A percentile compares a stretch with the other conserved stretches of the same genome.
Conservation (phyloP, 2,797 vertebrate species). For the Anas georgica region DNA sequence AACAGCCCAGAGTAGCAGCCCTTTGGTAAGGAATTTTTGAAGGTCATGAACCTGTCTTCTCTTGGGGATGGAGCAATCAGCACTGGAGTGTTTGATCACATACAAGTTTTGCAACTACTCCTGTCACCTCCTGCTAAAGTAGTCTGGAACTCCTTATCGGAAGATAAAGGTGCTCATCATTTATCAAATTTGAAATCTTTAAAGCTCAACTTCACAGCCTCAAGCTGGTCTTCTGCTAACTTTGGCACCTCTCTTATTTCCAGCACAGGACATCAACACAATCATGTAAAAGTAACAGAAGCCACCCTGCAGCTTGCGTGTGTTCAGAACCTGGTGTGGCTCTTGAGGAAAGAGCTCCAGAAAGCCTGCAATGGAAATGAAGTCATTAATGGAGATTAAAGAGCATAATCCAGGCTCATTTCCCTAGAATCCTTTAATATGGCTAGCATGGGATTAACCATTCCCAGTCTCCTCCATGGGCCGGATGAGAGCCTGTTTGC, state of each 20-base stretch:
- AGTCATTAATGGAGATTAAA: conserved; percentile 10
- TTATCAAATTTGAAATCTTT: neutral
- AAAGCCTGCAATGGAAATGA: neutral
- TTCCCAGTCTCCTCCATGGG: neutral
- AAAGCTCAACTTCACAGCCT: neutral
- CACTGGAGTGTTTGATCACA: neutral
- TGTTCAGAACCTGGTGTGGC: neutral
- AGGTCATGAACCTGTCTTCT: neutral
- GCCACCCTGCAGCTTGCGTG: neutral
- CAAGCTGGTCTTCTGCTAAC: neutral
- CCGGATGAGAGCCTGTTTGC: neutral
- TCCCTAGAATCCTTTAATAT: neutral
- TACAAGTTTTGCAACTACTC: neutral
- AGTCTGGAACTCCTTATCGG: neutral
- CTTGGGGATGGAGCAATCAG: neutral
- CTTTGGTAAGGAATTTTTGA: neutral
- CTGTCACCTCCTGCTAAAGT: neutral
- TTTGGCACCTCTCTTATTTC: neutral
- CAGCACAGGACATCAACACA: neutral
- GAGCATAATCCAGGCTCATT: conserved; percentile 9
- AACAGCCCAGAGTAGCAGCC: neutral
- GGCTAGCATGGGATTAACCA: neutral
- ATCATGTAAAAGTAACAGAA: neutral
- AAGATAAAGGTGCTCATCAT: neutral
- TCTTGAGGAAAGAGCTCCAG: conserved; percentile 11